phyloP scores from a whole-genome alignment of 2,113 vertebrate species.

The Etheostoma spectabile region DNA sequence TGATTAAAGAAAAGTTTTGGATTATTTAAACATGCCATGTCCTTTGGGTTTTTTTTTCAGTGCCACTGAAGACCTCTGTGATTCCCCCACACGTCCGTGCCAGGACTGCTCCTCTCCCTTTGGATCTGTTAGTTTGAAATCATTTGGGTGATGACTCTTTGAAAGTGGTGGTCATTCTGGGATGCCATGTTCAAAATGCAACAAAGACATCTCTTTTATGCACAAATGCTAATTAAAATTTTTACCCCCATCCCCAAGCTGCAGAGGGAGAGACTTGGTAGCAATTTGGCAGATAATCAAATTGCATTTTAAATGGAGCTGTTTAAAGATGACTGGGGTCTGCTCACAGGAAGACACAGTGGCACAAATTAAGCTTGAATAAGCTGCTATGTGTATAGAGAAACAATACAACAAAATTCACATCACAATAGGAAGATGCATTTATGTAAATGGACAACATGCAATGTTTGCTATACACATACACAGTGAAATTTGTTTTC shows the following conservation, averaged over 20 bases:
- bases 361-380: slow-evolving; percentile 83
- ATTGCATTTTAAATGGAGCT: slow-evolving; percentile 90
- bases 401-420: slow-evolving; percentile 79
- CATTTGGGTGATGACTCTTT: slow-evolving; percentile 83
- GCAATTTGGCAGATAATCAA: slow-evolving; percentile 91
- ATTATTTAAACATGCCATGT: slow-evolving; percentile 85
- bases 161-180: slow-evolving; percentile 86
- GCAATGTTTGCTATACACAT: slow-evolving; percentile 79
- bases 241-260: slow-evolving; percentile 80
- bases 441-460: slow-evolving; percentile 79
- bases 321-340: slow-evolving; percentile 86
- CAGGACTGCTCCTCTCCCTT: slow-evolving; percentile 73
- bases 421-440: slow-evolving; percentile 73
- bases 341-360: slow-evolving; percentile 81
- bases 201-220: slow-evolving; percentile 88
- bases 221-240: slow-evolving; percentile 87
- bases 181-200: slow-evolving; percentile 81
- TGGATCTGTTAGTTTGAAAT: slow-evolving; percentile 84
- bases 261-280: slow-evolving; percentile 84
- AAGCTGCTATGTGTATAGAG: slow-evolving; percentile 73
- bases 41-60: slow-evolving; percentile 75
- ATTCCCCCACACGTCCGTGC: slow-evolving; percentile 60
- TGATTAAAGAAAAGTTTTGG: slow-evolving; percentile 89
- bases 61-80: slow-evolving; percentile 76
- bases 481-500: slow-evolving; percentile 66